Percentiles rank a stretch among this genome's conserved stretches.
Evolutionary conservation across 1,140 invertebrate species (phyloP).

Genomic region (Panulirus ornatus): DNA sequence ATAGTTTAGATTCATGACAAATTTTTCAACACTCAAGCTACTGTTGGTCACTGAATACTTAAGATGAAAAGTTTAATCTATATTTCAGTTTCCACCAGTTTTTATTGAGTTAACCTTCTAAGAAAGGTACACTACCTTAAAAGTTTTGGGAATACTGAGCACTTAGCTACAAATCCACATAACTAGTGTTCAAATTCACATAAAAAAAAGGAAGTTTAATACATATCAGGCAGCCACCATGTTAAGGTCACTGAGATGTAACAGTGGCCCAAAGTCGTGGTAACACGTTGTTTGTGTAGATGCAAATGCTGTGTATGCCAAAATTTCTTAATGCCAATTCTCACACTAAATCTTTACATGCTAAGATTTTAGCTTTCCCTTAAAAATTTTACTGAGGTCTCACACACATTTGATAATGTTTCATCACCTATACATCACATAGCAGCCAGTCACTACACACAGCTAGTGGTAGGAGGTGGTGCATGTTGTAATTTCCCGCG

Average conservation of each 20-base stretch:
- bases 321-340: background rate
- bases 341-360: background rate
- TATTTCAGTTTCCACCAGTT: too few species aligned
- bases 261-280: background rate
- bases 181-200: background rate
- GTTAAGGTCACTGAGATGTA: background rate
- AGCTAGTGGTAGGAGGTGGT: conserved; percentile 47
- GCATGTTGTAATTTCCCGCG: conserved; percentile 58
- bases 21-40: background rate
- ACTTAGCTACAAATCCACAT: background rate
- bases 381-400: background rate
- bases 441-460: conserved; percentile 21
- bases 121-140: background rate
- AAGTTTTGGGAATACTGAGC: background rate
- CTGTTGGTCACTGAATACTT: background rate
- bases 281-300: background rate
- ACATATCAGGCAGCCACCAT: background rate
- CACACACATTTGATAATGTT: background rate
- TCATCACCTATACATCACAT: background rate
- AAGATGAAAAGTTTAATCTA: too few species aligned
- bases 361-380: background rate
- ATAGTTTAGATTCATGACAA: background rate
- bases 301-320: background rate
- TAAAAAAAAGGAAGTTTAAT: background rate
- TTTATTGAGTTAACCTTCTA: background rate